Evolutionary conservation across 1,140 invertebrate species (phyloP).

Genomic region (Drosophila carrolli): DNA sequence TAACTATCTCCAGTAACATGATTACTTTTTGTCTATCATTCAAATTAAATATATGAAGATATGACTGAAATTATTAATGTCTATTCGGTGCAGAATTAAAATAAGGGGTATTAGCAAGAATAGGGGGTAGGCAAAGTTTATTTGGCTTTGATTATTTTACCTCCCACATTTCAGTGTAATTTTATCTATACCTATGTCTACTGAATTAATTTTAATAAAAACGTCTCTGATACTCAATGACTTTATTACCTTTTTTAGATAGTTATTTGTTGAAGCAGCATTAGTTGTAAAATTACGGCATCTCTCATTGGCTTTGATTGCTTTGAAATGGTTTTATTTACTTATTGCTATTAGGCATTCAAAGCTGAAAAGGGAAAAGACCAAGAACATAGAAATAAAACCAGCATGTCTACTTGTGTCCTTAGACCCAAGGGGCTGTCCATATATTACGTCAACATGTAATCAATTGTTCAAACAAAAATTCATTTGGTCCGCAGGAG

Average conservation of each 20-base stretch:
- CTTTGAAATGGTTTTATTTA: too few relatives aligned
- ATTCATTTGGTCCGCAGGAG: not conserved
- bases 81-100: not conserved
- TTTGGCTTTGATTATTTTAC: not conserved
- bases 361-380: too few relatives aligned
- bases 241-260: not conserved
- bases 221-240: not conserved
- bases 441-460: slow-evolving; percentile 3
- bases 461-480: slow-evolving; percentile 6
- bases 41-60: slow-evolving; percentile 45
- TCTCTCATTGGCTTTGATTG: not conserved
- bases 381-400: too few relatives aligned
- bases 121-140: not conserved
- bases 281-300: not conserved
- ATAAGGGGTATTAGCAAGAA: not conserved
- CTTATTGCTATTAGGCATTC: too few relatives aligned
- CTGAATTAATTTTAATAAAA: slow-evolving; percentile 4
- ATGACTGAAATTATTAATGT: slow-evolving; percentile 1
- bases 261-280: too few relatives aligned
- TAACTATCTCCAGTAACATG: slow-evolving; percentile 24
- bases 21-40: slow-evolving; percentile 38
- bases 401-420: too few relatives aligned
- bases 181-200: not conserved
- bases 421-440: not conserved
- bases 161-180: not conserved